Conservation (phyloP, 2,888 invertebrate genomes). For the Listrodromus nycthemerus region DNA sequence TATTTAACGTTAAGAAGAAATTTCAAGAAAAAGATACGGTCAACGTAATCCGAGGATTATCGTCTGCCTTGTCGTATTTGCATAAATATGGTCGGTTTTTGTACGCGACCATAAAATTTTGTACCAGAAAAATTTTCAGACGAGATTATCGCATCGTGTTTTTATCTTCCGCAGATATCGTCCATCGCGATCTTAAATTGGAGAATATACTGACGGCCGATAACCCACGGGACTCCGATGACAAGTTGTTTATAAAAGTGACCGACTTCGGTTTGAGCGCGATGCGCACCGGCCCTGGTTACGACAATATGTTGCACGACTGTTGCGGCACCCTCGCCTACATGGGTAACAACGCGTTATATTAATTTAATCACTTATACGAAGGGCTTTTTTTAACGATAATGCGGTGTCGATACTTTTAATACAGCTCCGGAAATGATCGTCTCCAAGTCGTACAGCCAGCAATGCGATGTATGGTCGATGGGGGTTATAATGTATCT, state of each 20-base stretch:
- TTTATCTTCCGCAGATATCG: constrained; percentile 81
- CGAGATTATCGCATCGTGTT: not conserved
- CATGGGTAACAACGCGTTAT: constrained; percentile 84
- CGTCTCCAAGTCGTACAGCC: constrained; percentile 85
- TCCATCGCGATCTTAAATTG: constrained; percentile 85
- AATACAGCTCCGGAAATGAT: constrained; percentile 86
- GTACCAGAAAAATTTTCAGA: not conserved
- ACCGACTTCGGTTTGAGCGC: constrained; percentile 87
- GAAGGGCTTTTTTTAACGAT: not conserved
- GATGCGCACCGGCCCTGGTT: constrained; percentile 85
- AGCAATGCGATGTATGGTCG: constrained; percentile 87
- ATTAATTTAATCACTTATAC: not conserved
- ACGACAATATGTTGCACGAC: constrained; percentile 86
- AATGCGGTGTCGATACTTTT: not conserved
- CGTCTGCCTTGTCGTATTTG: constrained; percentile 83
- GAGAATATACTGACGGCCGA: constrained; percentile 85
- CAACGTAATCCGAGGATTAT: constrained; percentile 81
- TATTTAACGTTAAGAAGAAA: constrained; percentile 79
- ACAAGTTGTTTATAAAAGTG: constrained; percentile 86
- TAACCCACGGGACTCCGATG: constrained; percentile 84
- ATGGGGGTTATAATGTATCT: constrained; percentile 86
- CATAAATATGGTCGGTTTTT: constrained; percentile 83
- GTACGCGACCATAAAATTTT: not conserved
- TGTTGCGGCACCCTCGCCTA: constrained; percentile 86
- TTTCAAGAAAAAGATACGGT: constrained; percentile 81